Percentiles rank a stretch among this genome's conserved stretches.
phyloP scores from a whole-genome alignment of 2,888 invertebrate genomes.

The Plebejus melissa region DNA sequence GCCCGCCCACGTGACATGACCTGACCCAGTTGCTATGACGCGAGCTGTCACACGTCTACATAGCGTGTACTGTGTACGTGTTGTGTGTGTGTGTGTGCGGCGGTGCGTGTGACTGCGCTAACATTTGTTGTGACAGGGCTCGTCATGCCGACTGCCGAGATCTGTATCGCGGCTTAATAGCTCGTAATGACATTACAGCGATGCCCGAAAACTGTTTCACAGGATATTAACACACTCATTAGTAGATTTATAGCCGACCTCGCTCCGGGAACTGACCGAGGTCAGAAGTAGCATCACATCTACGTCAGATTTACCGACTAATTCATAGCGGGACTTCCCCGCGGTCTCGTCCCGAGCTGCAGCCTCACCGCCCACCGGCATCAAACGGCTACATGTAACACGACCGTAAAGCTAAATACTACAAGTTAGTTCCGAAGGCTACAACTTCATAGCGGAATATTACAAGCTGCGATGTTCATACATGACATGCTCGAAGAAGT shows the following conservation, averaged over 20 bases:
- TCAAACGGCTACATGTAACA: neutral
- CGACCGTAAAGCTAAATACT: neutral
- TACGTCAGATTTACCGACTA: neutral
- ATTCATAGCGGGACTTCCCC: neutral
- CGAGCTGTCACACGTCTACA: neutral
- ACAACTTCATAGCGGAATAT: neutral
- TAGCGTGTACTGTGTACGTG: neutral
- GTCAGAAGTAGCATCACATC: neutral
- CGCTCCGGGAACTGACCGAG: neutral
- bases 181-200: neutral
- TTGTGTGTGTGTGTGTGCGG: neutral
- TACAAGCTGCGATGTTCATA: neutral
- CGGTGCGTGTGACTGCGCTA: slow-evolving; percentile 20
- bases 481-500: neutral
- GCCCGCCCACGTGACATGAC: neutral
- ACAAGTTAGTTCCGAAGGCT: neutral
- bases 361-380: neutral
- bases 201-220: neutral
- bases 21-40: neutral
- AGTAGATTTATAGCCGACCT: neutral
- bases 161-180: slow-evolving; percentile 15
- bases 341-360: neutral
- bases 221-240: neutral
- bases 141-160: slow-evolving; percentile 13
- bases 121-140: slow-evolving; percentile 23